Evolutionary conservation across 2,888 invertebrate species (phyloP).

Genomic region (Diachrysia chrysitis): DNA sequence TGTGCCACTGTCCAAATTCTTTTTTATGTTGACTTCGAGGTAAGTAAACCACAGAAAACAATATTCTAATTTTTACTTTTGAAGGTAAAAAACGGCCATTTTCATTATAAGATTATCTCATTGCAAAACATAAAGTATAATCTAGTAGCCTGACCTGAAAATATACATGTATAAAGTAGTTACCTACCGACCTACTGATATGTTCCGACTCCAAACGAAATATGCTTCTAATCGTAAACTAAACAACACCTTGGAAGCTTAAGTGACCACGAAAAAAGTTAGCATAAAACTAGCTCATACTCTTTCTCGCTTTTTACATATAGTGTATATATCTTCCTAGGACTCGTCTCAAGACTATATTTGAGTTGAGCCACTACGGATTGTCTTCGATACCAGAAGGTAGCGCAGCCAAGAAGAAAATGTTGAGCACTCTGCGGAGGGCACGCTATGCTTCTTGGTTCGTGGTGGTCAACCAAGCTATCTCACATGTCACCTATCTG

Average conservation of each 20-base stretch:
- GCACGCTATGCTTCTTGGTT: slow-evolving; percentile 69
- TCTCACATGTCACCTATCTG: slow-evolving; percentile 68
- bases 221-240: no score
- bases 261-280: no score
- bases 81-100: background rate
- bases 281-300: no score
- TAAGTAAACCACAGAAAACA: slow-evolving; percentile 33
- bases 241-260: no score
- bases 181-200: no score
- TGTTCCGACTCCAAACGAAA: no score
- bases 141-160: no score
- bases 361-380: slow-evolving; percentile 68
- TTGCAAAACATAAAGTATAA: no score
- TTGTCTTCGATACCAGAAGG: slow-evolving; percentile 62
- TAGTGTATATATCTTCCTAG: slow-evolving; percentile 41
- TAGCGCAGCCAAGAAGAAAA: slow-evolving; percentile 57
- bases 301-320: no score
- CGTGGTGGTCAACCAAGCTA: slow-evolving; percentile 68
- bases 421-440: slow-evolving; percentile 61
- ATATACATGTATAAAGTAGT: no score
- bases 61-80: no score
- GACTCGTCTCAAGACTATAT: slow-evolving; percentile 64
- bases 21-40: slow-evolving; percentile 76
- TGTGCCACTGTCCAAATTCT: slow-evolving; percentile 73
- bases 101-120: no score